Base-by-base conservation (phyloP, 1,140 invertebrate species). In the Lepeophtheirus salmonis region DNA sequence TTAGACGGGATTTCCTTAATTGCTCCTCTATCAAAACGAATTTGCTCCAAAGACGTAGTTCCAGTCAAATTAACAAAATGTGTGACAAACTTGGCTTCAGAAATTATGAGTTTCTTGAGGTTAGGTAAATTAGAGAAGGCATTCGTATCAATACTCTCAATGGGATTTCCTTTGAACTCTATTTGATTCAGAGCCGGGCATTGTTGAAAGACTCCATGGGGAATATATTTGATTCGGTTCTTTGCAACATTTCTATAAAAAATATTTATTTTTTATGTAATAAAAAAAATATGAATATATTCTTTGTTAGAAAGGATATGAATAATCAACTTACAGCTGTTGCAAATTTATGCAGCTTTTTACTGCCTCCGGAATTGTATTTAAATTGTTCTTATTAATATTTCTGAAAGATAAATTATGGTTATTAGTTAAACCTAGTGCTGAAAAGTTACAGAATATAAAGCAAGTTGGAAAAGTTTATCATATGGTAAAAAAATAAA, bases 51-150 rank as follows among this genome's bases (percentile, higher is more conserved):
- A 16, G 67, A 66, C 12, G 51, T 54, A 10, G 68, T 69, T 10
- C 70, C 71, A n/a, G 67, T 68, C 24, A 76, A 62, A 60, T 71
- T 66, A 3, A 74, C 74, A 65, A 76, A 75, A 2, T 67, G 62
- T 21, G 64, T 65, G 63, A 72, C 65, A 16, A 70, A 66, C 21
- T 65, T 62, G 1, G 67, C 70, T 62, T 75, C 73, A 10, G 73
- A 74, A 30, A 76, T 62, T 21, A 69, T 68, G 70, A 73, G 60
- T 64, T 72, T 66, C 53, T 67, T 65, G 14, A 73, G 63, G 13
- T 63, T 63, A 1, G 69, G 71, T 10, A 73, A 60, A 30, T 67
- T 55, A 20, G 64, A 62, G 58, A 73, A 73, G 21, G 70, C 67
- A 18, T 66, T 58, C 1, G 21, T 52, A 6, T 65, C 67, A 10